Evolutionary conservation across 37 sponge, comb jelly and placozoan species (phyloP).

Genomic region (Petrosia ficiformis): DNA sequence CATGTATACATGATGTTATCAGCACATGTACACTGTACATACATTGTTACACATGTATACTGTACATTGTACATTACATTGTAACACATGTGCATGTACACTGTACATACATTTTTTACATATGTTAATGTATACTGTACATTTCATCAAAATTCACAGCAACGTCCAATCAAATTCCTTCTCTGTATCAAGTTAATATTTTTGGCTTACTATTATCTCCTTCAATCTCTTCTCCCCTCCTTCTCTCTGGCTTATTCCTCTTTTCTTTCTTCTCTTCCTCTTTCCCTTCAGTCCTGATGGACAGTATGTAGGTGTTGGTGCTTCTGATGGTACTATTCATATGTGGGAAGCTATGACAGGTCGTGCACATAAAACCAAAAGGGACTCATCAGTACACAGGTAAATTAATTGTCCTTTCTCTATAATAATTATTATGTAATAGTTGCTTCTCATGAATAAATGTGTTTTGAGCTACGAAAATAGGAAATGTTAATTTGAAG

Average conservation of each 20-base stretch:
- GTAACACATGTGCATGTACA: too few relatives aligned
- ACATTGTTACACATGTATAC: too few relatives aligned
- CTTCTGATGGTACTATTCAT: conserved; percentile 83
- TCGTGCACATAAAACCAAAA: conserved; percentile 44
- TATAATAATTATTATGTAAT: too few relatives aligned
- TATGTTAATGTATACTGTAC: too few relatives aligned
- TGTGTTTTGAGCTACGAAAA: too few relatives aligned
- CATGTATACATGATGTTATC: too few relatives aligned
- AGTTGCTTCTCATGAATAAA: background rate
- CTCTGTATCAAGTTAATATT: too few relatives aligned
- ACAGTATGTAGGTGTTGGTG: conserved; percentile 90
- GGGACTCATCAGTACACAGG: conserved; percentile 50
- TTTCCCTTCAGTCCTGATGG: conserved; percentile 84
- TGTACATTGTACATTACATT: conserved; percentile 1
- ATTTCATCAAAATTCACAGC: too few relatives aligned
- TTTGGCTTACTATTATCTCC: conserved; percentile 1
- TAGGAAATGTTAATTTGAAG: too few relatives aligned
- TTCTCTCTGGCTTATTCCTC: background rate
- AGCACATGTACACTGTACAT: too few relatives aligned
- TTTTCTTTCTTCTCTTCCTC: background rate
- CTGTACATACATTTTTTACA: too few relatives aligned
- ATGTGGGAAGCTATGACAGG: conserved; percentile 73
- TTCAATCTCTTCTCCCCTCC: background rate
- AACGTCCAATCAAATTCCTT: too few relatives aligned
- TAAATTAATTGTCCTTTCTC: background rate